Conservation (phyloP, 2,797 vertebrate species). For the Semotilus atromaculatus region DNA sequence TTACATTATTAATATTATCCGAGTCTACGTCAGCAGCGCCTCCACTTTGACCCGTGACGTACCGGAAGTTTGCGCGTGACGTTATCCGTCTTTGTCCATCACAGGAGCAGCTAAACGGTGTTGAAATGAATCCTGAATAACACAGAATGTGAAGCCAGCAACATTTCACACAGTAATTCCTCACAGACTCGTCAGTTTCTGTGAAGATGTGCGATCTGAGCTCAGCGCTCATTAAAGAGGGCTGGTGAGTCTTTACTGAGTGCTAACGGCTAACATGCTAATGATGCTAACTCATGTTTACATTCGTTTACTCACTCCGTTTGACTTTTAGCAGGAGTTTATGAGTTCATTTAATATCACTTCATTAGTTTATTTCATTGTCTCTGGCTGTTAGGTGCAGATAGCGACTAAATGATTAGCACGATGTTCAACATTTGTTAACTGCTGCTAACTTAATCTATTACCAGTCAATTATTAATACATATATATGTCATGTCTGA, state of each 20-base stretch:
- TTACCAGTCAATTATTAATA: not conserved
- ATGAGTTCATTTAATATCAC: not conserved
- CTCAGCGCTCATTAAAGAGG: slow-evolving; percentile 77
- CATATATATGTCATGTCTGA: not conserved
- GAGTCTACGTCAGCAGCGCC: not conserved
- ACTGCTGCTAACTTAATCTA: not conserved
- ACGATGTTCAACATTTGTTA: not conserved
- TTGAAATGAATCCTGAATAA: not conserved
- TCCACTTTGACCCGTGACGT: slow-evolving; percentile 27
- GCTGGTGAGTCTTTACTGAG: slow-evolving; percentile 76
- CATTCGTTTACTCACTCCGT: not conserved
- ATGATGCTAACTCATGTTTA: slow-evolving; percentile 42
- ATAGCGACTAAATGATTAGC: not conserved
- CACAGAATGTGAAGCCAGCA: slow-evolving; percentile 7
- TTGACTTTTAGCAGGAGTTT: not conserved
- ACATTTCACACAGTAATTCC: not conserved
- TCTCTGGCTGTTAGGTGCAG: not conserved
- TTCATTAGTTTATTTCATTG: not conserved
- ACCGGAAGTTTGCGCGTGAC: slow-evolving; percentile 40
- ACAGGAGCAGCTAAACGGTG: slow-evolving; percentile 2
- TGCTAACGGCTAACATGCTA: slow-evolving; percentile 18
- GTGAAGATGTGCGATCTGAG: slow-evolving; percentile 76
- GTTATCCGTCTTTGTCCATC: slow-evolving; percentile 41
- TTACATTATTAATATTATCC: not conserved
- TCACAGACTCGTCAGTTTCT: not conserved